These are phyloP conservation scores for Chydorus sphaericus DNA, from an alignment of 2,888 invertebrate species.

Conservation along the genomic window DNA sequence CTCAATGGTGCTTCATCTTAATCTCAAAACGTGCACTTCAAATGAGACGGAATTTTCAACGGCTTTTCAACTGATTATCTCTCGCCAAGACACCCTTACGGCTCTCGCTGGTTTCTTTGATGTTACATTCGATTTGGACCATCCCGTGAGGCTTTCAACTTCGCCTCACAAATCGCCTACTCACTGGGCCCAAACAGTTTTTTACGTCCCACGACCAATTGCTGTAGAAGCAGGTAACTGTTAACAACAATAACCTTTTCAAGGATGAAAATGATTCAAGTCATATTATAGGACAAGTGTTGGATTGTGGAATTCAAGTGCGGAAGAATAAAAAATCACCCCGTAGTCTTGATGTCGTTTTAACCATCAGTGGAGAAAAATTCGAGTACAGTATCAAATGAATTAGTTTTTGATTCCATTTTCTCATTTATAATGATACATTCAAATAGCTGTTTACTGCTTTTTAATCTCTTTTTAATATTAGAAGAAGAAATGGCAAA, in stretches of 20 bases:
- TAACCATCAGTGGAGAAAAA: constrained; percentile 40
- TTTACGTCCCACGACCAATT: constrained; percentile 60
- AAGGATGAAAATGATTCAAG: neutral
- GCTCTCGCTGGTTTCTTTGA: constrained; percentile 85
- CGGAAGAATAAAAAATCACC: constrained; percentile 55
- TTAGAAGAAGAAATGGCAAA: too few relatives aligned
- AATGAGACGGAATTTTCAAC: constrained; percentile 36
- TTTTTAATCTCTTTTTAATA: too few relatives aligned
- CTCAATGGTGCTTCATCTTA: constrained; percentile 49
- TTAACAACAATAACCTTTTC: neutral
- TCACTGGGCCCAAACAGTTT: constrained; percentile 91
- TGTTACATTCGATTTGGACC: constrained; percentile 57
- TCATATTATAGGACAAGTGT: constrained; percentile 36
- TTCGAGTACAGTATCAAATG: constrained; percentile 49
- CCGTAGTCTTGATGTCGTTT: constrained; percentile 52
- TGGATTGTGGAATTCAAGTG: constrained; percentile 57
- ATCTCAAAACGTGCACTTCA: constrained; percentile 53
- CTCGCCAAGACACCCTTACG: constrained; percentile 50
- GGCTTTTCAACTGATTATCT: constrained; percentile 31
- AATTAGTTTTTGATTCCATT: constrained; percentile 21
- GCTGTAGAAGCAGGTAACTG: constrained; percentile 46
- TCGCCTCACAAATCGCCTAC: constrained; percentile 58
- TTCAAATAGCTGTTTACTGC: too few relatives aligned
- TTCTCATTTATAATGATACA: too few relatives aligned
- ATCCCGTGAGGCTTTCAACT: constrained; percentile 55